Evolutionary conservation across 2,888 invertebrate species (phyloP), one percentile per base, ranked within the genome.

Genomic region (Zaprionus lineosus): DNA sequence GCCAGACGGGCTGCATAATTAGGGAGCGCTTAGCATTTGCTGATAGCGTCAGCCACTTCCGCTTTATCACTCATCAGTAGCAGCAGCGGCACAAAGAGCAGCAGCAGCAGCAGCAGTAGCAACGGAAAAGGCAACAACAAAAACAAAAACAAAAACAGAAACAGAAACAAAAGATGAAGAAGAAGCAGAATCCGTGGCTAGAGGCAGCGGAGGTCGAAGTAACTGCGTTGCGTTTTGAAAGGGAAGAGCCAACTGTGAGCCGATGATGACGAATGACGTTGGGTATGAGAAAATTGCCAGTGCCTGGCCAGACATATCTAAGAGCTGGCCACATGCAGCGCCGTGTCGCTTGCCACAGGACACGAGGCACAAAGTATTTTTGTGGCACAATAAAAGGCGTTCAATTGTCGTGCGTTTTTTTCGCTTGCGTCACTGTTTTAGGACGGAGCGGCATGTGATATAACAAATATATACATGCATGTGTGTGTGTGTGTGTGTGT

Each of bases 1-100:
- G 29, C 9, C 56, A 47, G 72, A 60, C 52, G 60, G 37, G 29
- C 75, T 78, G 81, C 76, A 76, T 83, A 76, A 76, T 83, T 83
- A 83, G 64, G 55, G 41, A 53, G 59, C 52, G 77, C 58, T 75
- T 69, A 71, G 58, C 61, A 61, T 75, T 59, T 50, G 57, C 72
- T 72, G 84, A 79, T 73, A 76, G 48, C 55, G 55, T 69, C 70
- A 58, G 47, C 19, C 43, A 53, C 70, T 70, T 74, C 71, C 70
- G 70, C 44, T 63, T 51, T 52, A 70, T 69, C 69, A 69, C 47
- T 70, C 63, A 69, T 44, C 69, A 53, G 37, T 16, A 21, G 8
- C 44, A 28, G 9, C 37, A 8, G 28, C 41, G 7, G 16, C 8
- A 11, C 2, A 11, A 28, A 6, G 21, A 18, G 21, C 15, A 6